phyloP scores from a whole-genome alignment of 2,113 vertebrate species.

The Callocephalon fimbriatum region DNA sequence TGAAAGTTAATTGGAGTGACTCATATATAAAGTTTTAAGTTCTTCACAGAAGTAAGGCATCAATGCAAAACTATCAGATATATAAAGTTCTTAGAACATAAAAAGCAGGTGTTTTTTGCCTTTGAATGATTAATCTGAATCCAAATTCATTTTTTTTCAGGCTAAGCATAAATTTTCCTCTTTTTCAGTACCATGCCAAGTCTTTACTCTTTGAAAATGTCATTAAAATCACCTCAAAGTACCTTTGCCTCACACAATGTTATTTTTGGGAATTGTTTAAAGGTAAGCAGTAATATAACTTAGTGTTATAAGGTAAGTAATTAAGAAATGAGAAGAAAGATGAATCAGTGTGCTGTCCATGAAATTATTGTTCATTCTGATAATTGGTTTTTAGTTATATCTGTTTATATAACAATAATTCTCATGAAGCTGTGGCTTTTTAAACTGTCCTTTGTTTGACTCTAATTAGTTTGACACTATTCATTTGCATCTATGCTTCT shows the following conservation, averaged over 20 bases:
- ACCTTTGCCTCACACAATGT: neutral
- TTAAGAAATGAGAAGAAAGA: neutral
- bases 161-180: neutral
- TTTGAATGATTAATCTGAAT: constrained; percentile 36
- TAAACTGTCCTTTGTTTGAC: neutral
- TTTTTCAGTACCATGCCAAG: neutral
- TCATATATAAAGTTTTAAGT: neutral
- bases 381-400: neutral
- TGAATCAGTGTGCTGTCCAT: neutral
- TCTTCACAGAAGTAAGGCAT: neutral
- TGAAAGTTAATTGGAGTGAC: neutral
- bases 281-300: neutral
- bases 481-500: neutral
- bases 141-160: neutral
- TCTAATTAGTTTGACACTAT: neutral
- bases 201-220: constrained; percentile 11
- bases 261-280: constrained; percentile 9
- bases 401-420: neutral
- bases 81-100: neutral
- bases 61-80: neutral
- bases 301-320: neutral
- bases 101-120: neutral
- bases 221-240: constrained; percentile 26
- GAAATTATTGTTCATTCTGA: neutral
- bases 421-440: neutral